These are phyloP conservation scores for Coenonympha arcania DNA, from an alignment of 2,888 invertebrate genomes.

Conservation along the genomic window DNA sequence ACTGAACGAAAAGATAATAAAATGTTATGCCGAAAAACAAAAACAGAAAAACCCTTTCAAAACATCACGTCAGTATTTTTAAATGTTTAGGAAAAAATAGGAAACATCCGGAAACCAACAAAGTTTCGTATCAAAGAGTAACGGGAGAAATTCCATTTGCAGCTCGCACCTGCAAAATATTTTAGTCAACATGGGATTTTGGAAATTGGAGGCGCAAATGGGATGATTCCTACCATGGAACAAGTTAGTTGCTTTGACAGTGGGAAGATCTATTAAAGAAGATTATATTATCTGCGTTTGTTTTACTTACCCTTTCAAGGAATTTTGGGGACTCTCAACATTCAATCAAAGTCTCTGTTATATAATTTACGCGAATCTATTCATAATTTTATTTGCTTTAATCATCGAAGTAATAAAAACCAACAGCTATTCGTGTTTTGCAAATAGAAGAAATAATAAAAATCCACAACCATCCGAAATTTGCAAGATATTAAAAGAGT, in stretches of 20 bases:
- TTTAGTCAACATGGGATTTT: constrained; percentile 19
- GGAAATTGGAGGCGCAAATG: constrained; percentile 15
- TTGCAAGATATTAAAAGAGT: constrained; percentile 15
- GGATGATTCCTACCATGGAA: not conserved
- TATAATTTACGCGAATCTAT: not conserved
- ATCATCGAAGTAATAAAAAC: constrained; percentile 1
- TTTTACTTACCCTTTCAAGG: too few species aligned
- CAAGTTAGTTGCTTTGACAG: not conserved
- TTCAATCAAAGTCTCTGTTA: too few species aligned
- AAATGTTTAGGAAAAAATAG: constrained; percentile 7
- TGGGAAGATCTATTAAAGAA: not conserved
- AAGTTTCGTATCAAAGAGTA: constrained; percentile 17
- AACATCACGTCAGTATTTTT: not conserved
- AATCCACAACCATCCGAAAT: not conserved
- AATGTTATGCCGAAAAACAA: not conserved
- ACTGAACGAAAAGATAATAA: not conserved
- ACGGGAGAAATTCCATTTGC: constrained; percentile 21
- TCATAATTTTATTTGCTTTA: not conserved
- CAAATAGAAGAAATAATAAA: constrained; percentile 12
- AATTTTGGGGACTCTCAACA: too few species aligned
- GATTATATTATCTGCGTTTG: too few species aligned
- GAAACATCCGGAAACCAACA: constrained; percentile 5
- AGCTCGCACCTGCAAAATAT: constrained; percentile 20
- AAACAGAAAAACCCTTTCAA: not conserved
- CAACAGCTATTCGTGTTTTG: constrained; percentile 1